Evolutionary conservation across 2,113 vertebrate species (phyloP).

Genomic region (Hoplias malabaricus): DNA sequence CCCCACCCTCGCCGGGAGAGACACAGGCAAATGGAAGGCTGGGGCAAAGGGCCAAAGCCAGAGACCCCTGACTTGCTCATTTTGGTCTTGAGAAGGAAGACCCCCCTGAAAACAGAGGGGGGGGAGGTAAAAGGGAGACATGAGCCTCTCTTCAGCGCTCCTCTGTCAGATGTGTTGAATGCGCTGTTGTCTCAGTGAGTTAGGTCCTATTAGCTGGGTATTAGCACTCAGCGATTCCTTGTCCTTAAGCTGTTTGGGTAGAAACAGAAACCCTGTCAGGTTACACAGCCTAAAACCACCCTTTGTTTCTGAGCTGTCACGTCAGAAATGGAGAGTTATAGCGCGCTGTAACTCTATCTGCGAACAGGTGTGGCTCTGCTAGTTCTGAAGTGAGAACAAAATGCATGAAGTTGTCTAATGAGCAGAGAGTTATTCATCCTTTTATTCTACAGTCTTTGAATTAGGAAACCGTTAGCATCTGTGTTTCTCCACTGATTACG

Average conservation of each 20-base stretch:
- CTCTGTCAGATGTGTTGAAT: constrained; percentile 51
- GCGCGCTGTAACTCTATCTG: constrained; percentile 59
- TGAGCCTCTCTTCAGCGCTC: constrained; percentile 26
- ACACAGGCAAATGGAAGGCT: constrained; percentile 60
- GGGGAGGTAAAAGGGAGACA: background rate
- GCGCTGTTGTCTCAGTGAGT: constrained; percentile 45
- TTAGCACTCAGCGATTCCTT: constrained; percentile 56
- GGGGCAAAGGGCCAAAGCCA: constrained; percentile 62
- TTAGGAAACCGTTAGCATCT: background rate
- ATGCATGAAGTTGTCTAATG: constrained; percentile 27
- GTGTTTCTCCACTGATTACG: too few species aligned
- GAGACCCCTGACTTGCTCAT: constrained; percentile 34
- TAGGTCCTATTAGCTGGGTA: constrained; percentile 54
- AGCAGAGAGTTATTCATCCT: constrained; percentile 31
- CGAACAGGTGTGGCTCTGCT: constrained; percentile 53
- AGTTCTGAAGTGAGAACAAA: constrained; percentile 4
- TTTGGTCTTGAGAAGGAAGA: constrained; percentile 43
- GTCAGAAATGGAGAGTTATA: constrained; percentile 67
- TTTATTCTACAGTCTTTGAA: constrained; percentile 3
- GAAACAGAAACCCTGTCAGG: constrained; percentile 61
- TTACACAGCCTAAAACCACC: constrained; percentile 54
- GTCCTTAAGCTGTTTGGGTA: constrained; percentile 58
- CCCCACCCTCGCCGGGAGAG: constrained; percentile 47
- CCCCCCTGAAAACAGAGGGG: constrained; percentile 42
- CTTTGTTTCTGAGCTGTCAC: constrained; percentile 57